Evolutionary conservation across 2,888 invertebrate genomes (phyloP).

Genomic region (Metellina segmentata): DNA sequence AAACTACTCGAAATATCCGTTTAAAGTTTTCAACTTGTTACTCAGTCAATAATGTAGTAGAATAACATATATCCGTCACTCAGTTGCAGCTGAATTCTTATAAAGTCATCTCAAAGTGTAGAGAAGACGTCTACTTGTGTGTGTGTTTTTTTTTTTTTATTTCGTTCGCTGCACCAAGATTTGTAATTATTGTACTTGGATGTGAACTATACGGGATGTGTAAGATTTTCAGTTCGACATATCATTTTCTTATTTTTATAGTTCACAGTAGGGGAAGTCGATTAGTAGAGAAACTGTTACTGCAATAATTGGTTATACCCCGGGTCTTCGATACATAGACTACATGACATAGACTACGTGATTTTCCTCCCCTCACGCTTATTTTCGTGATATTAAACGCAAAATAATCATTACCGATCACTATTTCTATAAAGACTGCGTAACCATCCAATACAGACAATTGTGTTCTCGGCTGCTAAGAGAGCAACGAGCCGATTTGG

Average conservation of each 20-base stretch:
- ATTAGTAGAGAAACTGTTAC: slow-evolving; percentile 4
- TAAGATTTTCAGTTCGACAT: slow-evolving; percentile 56
- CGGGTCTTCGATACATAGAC: neutral
- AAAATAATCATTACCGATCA: neutral
- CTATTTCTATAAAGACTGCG: slow-evolving; percentile 5
- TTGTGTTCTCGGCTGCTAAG: neutral
- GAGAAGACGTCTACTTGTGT: neutral
- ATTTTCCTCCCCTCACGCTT: neutral
- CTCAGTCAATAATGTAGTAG: slow-evolving; percentile 38
- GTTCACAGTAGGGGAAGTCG: slow-evolving; percentile 34
- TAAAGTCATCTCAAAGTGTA: slow-evolving; percentile 1
- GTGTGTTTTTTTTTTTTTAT: slow-evolving; percentile 1
- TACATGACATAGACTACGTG: neutral
- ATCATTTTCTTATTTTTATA: slow-evolving; percentile 54
- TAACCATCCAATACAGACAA: neutral
- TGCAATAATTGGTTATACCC: slow-evolving; percentile 3
- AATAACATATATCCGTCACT: slow-evolving; percentile 34
- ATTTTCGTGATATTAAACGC: neutral
- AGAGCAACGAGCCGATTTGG: neutral
- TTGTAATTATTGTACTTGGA: neutral
- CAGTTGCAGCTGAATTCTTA: slow-evolving; percentile 24
- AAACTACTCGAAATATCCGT: slow-evolving; percentile 19
- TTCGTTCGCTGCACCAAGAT: neutral
- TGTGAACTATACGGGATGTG: neutral
- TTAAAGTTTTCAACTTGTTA: slow-evolving; percentile 27